These are phyloP conservation scores for Ctena decussata DNA, from an alignment of 2,888 invertebrate genomes.

Conservation along the genomic window DNA sequence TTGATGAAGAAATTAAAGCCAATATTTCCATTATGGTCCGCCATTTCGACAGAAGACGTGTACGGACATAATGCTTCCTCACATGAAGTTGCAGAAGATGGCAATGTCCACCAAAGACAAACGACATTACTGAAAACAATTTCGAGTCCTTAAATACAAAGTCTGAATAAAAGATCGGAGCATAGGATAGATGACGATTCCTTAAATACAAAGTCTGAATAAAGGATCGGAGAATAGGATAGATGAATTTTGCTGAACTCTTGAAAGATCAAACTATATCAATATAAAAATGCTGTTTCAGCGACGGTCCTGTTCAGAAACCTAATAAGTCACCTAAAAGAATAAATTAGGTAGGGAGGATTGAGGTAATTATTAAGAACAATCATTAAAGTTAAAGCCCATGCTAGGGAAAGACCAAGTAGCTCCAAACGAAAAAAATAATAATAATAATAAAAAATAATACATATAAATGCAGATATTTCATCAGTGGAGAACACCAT, in stretches of 20 bases:
- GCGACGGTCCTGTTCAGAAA: not conserved
- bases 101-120: not conserved
- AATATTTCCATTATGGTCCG: slow-evolving; percentile 3
- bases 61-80: not conserved
- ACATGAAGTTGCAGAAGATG: not conserved
- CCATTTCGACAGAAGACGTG: slow-evolving; percentile 30
- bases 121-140: slow-evolving; percentile 29
- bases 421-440: not conserved
- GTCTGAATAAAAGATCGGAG: too few relatives aligned
- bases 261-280: slow-evolving; percentile 7
- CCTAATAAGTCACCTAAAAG: not conserved
- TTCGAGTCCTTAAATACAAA: too few relatives aligned
- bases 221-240: slow-evolving; percentile 22
- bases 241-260: slow-evolving; percentile 30
- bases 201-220: slow-evolving; percentile 20
- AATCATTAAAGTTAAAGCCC: not conserved
- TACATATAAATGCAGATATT: too few relatives aligned
- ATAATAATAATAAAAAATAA: too few relatives aligned
- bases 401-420: slow-evolving; percentile 16
- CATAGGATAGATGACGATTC: slow-evolving; percentile 37
- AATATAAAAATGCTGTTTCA: slow-evolving; percentile 17
- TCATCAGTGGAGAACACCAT: too few relatives aligned
- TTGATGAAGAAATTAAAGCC: not conserved
- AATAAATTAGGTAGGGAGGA: not conserved
- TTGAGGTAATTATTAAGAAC: slow-evolving; percentile 9